phyloP scores from a whole-genome alignment of 2,888 invertebrate species.

The Tipula confusa region DNA sequence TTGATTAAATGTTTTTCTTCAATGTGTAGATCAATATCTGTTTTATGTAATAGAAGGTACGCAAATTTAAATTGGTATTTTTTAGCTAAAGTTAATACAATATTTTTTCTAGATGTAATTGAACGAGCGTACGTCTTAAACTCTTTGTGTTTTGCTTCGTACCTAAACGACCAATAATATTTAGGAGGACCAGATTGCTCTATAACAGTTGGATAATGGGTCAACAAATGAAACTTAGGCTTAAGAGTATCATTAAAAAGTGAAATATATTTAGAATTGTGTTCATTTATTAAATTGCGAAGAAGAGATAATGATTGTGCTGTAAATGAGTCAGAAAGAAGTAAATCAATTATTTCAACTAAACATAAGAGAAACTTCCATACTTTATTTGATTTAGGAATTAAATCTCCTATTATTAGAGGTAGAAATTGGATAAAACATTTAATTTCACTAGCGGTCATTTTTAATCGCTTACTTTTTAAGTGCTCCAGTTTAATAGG shows the following conservation, averaged over 20 bases:
- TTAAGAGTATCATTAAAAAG: neutral
- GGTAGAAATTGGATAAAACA: neutral
- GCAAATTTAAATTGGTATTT: constrained; percentile 29
- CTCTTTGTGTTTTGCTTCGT: constrained; percentile 3
- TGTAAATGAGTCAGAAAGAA: neutral
- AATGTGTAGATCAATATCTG: neutral
- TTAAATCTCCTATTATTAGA: constrained; percentile 31
- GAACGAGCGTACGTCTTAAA: neutral
- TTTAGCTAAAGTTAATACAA: neutral
- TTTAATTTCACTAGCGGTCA: no score
- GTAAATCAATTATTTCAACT: constrained; percentile 31
- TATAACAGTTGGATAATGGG: neutral
- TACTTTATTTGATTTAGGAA: constrained; percentile 12
- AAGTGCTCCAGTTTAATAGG: constrained; percentile 31
- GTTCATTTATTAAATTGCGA: constrained; percentile 29
- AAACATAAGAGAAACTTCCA: constrained; percentile 31
- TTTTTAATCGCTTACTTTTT: neutral
- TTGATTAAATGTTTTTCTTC: neutral
- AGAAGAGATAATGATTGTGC: neutral
- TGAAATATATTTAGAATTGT: constrained; percentile 21
- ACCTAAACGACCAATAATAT: neutral
- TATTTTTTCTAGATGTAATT: neutral
- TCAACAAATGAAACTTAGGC: neutral
- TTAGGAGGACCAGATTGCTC: neutral
- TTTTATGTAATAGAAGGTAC: constrained; percentile 4